Conservation (phyloP, 2,113 vertebrate genomes). For the Heterotilapia buettikoferi region DNA sequence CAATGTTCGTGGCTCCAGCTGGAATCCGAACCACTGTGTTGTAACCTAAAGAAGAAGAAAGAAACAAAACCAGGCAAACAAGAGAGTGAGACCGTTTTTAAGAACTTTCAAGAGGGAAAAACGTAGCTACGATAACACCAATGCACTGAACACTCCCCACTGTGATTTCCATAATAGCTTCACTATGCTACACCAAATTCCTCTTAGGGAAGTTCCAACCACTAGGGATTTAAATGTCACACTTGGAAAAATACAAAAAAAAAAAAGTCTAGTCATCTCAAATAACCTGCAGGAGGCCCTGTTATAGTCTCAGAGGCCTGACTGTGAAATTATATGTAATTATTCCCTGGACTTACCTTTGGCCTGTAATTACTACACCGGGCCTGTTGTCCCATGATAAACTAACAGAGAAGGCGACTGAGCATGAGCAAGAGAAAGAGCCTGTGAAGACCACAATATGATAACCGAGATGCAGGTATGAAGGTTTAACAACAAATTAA, state of each 20-base stretch:
- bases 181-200: constrained; percentile 25
- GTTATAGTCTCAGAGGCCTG: constrained; percentile 54
- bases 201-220: constrained; percentile 19
- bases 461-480: neutral
- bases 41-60: constrained; percentile 76
- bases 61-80: neutral
- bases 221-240: constrained; percentile 42
- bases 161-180: constrained; percentile 44
- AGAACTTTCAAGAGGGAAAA: neutral
- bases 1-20: constrained; percentile 90
- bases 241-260: constrained; percentile 37
- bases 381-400: constrained; percentile 43
- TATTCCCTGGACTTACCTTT: constrained; percentile 52
- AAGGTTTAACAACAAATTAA: neutral
- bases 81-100: neutral
- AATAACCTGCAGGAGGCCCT: constrained; percentile 54
- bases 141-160: neutral
- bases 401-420: constrained; percentile 32
- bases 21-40: constrained; percentile 90
- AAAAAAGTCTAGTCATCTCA: constrained; percentile 33
- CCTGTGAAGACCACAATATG: neutral
- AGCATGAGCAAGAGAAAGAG: neutral
- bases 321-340: constrained; percentile 62
- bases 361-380: constrained; percentile 63
- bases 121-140: neutral